These are phyloP conservation scores for Ctenosaura bakeri DNA, from an alignment of 2,797 vertebrate genomes.

Conservation along the genomic window DNA sequence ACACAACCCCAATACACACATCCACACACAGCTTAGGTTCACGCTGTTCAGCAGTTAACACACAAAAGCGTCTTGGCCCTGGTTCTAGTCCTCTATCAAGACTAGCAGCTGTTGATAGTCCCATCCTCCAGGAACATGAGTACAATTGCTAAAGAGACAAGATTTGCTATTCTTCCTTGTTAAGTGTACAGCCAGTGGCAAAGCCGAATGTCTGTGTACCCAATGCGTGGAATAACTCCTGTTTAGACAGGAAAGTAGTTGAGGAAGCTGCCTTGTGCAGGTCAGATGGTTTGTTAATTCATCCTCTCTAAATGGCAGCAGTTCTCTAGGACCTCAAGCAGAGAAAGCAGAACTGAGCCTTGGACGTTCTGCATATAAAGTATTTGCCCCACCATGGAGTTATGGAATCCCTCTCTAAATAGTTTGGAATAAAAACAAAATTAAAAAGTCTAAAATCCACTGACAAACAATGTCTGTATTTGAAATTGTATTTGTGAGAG, in stretches of 20 bases:
- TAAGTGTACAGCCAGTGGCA: neutral
- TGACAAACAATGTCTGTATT: neutral
- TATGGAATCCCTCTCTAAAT: neutral
- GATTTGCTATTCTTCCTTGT: neutral
- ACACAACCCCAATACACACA: too few relatives aligned
- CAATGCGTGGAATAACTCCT: neutral
- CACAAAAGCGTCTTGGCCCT: too few relatives aligned
- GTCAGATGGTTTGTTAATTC: too few relatives aligned
- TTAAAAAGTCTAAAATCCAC: neutral
- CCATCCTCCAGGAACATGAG: neutral
- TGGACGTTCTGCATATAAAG: neutral
- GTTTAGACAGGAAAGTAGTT: neutral
- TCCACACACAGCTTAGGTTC: too few relatives aligned
- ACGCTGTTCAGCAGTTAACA: too few relatives aligned
- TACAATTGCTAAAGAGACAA: neutral
- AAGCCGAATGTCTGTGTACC: neutral
- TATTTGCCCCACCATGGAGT: neutral
- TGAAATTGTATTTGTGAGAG: neutral
- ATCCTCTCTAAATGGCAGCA: too few relatives aligned
- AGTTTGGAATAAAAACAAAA: neutral
- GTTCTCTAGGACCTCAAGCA: too few relatives aligned
- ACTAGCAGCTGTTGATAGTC: neutral
- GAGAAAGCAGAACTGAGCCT: too few relatives aligned
- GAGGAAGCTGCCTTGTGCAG: too few relatives aligned
- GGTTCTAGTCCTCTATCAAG: too few relatives aligned